Base-by-base conservation (phyloP, 2,797 vertebrate genomes). In the Decapterus maruadsi region DNA sequence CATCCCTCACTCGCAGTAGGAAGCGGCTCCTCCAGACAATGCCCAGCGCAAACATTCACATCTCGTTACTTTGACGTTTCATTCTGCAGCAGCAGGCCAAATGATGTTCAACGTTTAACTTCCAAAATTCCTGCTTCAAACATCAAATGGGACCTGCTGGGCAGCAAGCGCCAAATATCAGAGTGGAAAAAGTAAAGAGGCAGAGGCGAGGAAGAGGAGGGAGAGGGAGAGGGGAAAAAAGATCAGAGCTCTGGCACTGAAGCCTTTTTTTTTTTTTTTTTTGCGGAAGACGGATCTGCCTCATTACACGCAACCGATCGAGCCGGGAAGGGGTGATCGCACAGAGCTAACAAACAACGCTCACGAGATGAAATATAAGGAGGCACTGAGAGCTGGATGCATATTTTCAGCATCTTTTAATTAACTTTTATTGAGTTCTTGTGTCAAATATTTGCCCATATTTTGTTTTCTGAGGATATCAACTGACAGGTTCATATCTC, bases 1-100 rank as follows among this genome's bases (percentile, higher is more conserved):
- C 17, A 61, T 58, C 80, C 70, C n/a, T 75, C 77, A 62, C 66
- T 60, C 73, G 46, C 56, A 55, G 80, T 40, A 72, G 84, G 86
- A 89, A 89, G 84, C 78, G 14, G 7, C 69, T 83, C 60, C 69
- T 79, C 73, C 31, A 20, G 19, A 84, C 72, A 79, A 80, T 55
- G 42, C 67, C 0, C 12, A 82, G 65, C 34, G 64, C 69, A 84
- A 87, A 90, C 79, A 87, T 77, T 50, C 59, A 72, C 43, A 75
- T 74, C 59, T 63, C 45, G 50, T 73, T 53, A 57, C 51, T 69
- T 42, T 26, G n/a, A 80, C 51, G 6, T 56, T 61, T 66, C 26
- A 26, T 70, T 77, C 38, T 53, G 26, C 26, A 26, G 26, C 26
- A 26, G 59, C 29, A 42, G 56, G 45, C 26, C 29, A 75, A 63